Evolutionary conservation across 2,113 vertebrate genomes (phyloP).

Genomic region (Bagarius yarrelli): DNA sequence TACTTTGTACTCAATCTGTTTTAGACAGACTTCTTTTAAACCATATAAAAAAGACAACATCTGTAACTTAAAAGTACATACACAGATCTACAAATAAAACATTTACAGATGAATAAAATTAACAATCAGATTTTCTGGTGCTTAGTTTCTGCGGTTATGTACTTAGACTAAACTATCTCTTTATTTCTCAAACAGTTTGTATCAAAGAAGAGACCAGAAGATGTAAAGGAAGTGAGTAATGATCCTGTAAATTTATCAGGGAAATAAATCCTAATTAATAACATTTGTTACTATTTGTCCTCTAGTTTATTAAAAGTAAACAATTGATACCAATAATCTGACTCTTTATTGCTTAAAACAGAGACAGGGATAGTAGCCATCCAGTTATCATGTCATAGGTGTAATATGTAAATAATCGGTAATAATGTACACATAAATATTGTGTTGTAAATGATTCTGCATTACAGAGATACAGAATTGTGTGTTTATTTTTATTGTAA

Average conservation of each 20-base stretch:
- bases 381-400: not conserved
- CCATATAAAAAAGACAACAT: not conserved
- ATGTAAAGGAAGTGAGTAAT: slow-evolving; percentile 79
- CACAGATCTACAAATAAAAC: not conserved
- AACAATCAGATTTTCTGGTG: not conserved
- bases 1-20: slow-evolving; percentile 21
- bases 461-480: not conserved
- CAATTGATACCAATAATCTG: not conserved
- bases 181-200: slow-evolving; percentile 73
- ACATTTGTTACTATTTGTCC: not conserved
- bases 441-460: not conserved
- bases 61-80: not conserved
- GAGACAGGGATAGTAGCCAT: not conserved
- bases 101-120: not conserved
- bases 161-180: not conserved
- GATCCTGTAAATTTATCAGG: not conserved
- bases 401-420: not conserved
- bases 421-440: not conserved
- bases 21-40: not conserved
- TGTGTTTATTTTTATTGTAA: not conserved
- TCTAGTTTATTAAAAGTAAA: not conserved
- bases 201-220: slow-evolving; percentile 80
- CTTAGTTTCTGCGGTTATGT: not conserved
- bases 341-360: not conserved
- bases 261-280: not conserved